Conservation (phyloP, 2,888 invertebrate genomes). For the Mythimna albipuncta region DNA sequence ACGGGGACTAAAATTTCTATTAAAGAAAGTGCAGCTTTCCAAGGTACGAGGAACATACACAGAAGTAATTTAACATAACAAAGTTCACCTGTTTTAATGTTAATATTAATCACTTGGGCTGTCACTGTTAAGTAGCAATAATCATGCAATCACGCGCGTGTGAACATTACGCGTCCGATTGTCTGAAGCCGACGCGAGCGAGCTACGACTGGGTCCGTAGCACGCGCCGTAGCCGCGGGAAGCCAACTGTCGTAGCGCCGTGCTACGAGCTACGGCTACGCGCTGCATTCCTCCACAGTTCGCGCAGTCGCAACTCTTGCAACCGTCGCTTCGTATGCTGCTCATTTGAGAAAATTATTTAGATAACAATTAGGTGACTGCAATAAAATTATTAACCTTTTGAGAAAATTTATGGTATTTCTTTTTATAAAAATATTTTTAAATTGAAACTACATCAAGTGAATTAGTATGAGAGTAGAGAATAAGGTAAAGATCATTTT, state of each 20-base stretch:
- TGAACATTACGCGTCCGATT: conserved; percentile 79
- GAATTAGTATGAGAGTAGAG: too few relatives aligned
- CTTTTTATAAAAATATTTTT: not conserved
- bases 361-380: conserved; percentile 16
- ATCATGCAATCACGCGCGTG: conserved; percentile 82
- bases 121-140: conserved; percentile 82
- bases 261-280: conserved; percentile 71
- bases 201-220: conserved; percentile 57
- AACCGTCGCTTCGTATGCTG: conserved; percentile 46
- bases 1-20: conserved; percentile 73
- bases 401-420: not conserved
- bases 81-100: conserved; percentile 84
- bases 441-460: not conserved
- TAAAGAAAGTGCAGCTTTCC: conserved; percentile 75
- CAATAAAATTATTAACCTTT: conserved; percentile 19
- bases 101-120: conserved; percentile 84
- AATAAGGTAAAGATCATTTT: too few relatives aligned
- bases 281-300: conserved; percentile 72
- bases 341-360: conserved; percentile 39
- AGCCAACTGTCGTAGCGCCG: conserved; percentile 77
- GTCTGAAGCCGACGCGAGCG: conserved; percentile 55
- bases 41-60: conserved; percentile 70
- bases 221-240: conserved; percentile 73
- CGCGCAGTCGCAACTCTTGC: conserved; percentile 85
- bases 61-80: conserved; percentile 68